phyloP scores from a whole-genome alignment of 1,140 invertebrate genomes.

The Saccostrea echinata region DNA sequence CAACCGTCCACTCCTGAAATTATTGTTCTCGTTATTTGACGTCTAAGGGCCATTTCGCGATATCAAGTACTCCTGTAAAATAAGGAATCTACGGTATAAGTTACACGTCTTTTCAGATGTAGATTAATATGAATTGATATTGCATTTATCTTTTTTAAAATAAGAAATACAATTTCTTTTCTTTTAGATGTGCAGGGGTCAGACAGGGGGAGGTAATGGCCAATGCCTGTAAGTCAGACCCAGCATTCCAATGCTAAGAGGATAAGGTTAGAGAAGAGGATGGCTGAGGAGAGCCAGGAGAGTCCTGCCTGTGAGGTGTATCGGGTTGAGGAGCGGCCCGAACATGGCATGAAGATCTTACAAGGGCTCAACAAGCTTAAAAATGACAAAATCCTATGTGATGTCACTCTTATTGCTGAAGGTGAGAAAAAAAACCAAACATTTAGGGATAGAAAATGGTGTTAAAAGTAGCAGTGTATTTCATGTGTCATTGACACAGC shows the following conservation, averaged over 20 bases:
- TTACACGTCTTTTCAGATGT: too few relatives aligned
- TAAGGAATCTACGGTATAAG: too few relatives aligned
- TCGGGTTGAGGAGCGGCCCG: conserved; percentile 75
- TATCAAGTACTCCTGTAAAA: too few relatives aligned
- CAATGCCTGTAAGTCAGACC: conserved; percentile 37
- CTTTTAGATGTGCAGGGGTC: neutral
- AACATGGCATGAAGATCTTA: conserved; percentile 79
- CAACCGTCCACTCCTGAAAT: too few relatives aligned
- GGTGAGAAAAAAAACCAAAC: conserved; percentile 62
- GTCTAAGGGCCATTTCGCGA: too few relatives aligned
- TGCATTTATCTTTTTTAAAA: too few relatives aligned
- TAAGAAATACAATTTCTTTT: neutral
- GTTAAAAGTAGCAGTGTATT: too few relatives aligned
- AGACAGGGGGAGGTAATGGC: conserved; percentile 17
- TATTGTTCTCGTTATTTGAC: too few relatives aligned
- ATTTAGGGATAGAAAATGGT: too few relatives aligned
- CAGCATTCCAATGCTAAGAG: conserved; percentile 42
- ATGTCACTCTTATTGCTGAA: conserved; percentile 80
- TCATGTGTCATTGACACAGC: too few relatives aligned
- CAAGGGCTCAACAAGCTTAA: conserved; percentile 78
- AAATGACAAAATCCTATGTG: conserved; percentile 78
- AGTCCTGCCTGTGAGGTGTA: conserved; percentile 66
- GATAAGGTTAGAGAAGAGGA: conserved; percentile 47
- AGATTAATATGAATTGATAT: too few relatives aligned
- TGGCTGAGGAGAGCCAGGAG: conserved; percentile 51